phyloP scores from a whole-genome alignment of 2,797 vertebrate genomes.

The Coilia nasus region DNA sequence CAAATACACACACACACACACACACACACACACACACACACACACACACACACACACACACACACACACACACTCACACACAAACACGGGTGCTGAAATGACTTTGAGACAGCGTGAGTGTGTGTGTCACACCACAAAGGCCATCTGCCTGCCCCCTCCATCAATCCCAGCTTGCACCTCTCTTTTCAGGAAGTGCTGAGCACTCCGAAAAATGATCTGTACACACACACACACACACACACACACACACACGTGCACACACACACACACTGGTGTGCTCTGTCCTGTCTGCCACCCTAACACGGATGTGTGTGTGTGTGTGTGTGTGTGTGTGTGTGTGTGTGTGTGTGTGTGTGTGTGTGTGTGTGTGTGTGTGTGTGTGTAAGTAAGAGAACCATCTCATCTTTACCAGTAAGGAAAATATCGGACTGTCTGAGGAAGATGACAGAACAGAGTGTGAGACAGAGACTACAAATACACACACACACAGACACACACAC shows the following conservation, averaged over 20 bases:
- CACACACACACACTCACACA: neutral
- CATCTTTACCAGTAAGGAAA: neutral
- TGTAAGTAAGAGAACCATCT: neutral
- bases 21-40: neutral
- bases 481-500: neutral
- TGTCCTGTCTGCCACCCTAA: too few species aligned
- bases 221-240: conserved; percentile 10
- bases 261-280: neutral
- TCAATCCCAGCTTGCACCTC: conserved; percentile 16
- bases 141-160: conserved; percentile 32
- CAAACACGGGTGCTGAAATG: neutral
- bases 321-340: neutral
- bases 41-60: neutral
- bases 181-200: conserved; percentile 35
- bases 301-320: neutral
- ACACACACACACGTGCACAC: neutral
- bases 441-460: neutral
- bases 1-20: neutral
- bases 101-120: neutral
- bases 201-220: conserved; percentile 30
- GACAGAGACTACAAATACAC: neutral
- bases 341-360: conserved; percentile 1
- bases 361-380: conserved; percentile 8
- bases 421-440: neutral
- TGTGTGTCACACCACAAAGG: conserved; percentile 10